Conservation (phyloP, 2,888 invertebrate genomes). For the Noctua janthina region DNA sequence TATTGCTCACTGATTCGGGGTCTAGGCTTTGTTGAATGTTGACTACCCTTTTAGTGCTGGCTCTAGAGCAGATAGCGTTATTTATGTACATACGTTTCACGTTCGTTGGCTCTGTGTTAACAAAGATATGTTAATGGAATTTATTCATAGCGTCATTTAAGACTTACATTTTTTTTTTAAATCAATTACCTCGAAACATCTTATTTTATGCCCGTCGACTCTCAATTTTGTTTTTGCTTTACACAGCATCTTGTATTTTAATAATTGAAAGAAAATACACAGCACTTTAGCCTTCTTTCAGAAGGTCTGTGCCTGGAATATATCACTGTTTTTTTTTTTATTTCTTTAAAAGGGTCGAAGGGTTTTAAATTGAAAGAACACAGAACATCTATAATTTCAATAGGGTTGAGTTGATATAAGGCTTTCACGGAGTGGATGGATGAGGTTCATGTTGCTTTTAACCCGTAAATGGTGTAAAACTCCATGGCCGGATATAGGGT, state of each 20-base stretch:
- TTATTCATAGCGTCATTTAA: slow-evolving; percentile 5
- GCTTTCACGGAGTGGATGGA: slow-evolving; percentile 29
- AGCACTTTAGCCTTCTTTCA: slow-evolving; percentile 18
- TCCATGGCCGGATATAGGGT: slow-evolving; percentile 23
- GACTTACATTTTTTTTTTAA: slow-evolving; percentile 6
- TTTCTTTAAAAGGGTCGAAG: slow-evolving; percentile 36
- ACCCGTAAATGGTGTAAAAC: slow-evolving; percentile 32
- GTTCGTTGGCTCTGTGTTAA: neutral
- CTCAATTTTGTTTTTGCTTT: slow-evolving; percentile 13
- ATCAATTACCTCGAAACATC: slow-evolving; percentile 4
- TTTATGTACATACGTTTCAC: slow-evolving; percentile 31
- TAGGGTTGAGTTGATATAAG: slow-evolving; percentile 18
- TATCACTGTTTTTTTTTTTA: slow-evolving; percentile 28
- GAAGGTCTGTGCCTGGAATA: slow-evolving; percentile 8
- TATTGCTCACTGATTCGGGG: slow-evolving; percentile 46
- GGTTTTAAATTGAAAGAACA: slow-evolving; percentile 35
- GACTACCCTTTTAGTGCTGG: slow-evolving; percentile 25
- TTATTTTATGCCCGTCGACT: neutral
- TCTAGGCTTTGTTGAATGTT: slow-evolving; percentile 45
- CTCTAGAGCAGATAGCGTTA: slow-evolving; percentile 26
- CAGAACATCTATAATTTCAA: slow-evolving; percentile 41
- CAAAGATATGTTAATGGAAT: slow-evolving; percentile 16
- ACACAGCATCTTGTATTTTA: slow-evolving; percentile 2
- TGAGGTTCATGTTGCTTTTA: slow-evolving; percentile 40
- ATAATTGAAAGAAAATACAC: slow-evolving; percentile 37